A percentile compares a stretch with the other conserved stretches of the same genome.
Conservation (phyloP, 2,113 vertebrate genomes). For the Capreolus pygargus region DNA sequence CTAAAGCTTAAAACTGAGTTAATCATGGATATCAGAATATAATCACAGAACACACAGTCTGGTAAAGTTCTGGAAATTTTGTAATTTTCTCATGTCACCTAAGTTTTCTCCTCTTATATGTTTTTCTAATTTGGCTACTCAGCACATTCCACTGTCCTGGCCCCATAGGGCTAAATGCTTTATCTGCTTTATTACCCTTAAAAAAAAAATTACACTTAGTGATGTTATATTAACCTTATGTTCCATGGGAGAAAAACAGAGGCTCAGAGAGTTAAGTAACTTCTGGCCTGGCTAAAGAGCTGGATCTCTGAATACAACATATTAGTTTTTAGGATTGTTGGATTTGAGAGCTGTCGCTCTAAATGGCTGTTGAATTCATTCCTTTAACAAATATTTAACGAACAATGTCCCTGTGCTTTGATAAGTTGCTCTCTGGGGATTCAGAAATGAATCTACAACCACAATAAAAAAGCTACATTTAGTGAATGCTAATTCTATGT, state of each 20-base stretch:
- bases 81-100: background rate
- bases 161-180: background rate
- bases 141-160: background rate
- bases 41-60: background rate
- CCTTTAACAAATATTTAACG: slow-evolving; percentile 11
- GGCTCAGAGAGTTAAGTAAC: slow-evolving; percentile 21
- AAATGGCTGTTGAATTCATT: background rate
- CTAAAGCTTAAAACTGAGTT: slow-evolving; percentile 1
- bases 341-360: background rate
- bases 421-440: background rate
- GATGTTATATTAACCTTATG: background rate
- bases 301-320: slow-evolving; percentile 21
- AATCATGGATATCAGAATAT: background rate
- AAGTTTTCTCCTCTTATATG: background rate
- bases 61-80: background rate
- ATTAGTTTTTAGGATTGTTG: background rate
- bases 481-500: background rate
- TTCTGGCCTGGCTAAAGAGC: background rate
- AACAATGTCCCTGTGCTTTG: background rate
- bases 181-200: slow-evolving; percentile 14
- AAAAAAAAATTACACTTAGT: background rate
- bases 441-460: background rate
- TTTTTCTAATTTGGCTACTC: background rate
- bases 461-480: background rate
- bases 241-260: background rate